These are phyloP conservation scores for Lutraria lutraria DNA, from an alignment of 2,888 invertebrate genomes.

Conservation along the genomic window DNA sequence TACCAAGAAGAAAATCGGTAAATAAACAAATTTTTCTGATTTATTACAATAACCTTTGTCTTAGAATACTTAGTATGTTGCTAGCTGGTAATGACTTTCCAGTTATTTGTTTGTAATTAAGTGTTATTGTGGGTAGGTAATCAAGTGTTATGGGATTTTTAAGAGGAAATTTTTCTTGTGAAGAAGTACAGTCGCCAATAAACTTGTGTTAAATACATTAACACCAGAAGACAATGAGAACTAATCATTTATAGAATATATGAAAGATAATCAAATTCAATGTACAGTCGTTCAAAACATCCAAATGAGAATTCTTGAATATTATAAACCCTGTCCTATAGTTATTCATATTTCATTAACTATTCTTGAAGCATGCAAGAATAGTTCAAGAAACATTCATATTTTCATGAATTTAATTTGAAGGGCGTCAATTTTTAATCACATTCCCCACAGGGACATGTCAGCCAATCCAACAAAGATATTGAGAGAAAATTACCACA, in stretches of 20 bases:
- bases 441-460: no score
- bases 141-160: constrained; percentile 46
- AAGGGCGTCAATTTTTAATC: no score
- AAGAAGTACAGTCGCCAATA: constrained; percentile 32
- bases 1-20: constrained; percentile 51
- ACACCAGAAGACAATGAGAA: constrained; percentile 48
- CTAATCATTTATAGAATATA: constrained; percentile 11
- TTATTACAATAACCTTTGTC: constrained; percentile 50
- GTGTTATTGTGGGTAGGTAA: constrained; percentile 56
- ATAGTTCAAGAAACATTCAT: no score
- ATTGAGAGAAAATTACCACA: no score
- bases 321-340: no score
- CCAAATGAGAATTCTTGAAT: no score
- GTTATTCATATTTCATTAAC: no score
- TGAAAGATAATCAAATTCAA: not conserved
- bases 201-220: constrained; percentile 63
- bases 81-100: constrained; percentile 36
- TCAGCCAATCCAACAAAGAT: no score
- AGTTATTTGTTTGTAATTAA: constrained; percentile 68
- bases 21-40: constrained; percentile 56
- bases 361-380: no score
- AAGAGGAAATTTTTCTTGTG: constrained; percentile 20
- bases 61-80: constrained; percentile 18
- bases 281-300: not conserved
- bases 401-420: no score